Conservation (phyloP, 2,113 vertebrate genomes). For the Phycodurus eques region DNA sequence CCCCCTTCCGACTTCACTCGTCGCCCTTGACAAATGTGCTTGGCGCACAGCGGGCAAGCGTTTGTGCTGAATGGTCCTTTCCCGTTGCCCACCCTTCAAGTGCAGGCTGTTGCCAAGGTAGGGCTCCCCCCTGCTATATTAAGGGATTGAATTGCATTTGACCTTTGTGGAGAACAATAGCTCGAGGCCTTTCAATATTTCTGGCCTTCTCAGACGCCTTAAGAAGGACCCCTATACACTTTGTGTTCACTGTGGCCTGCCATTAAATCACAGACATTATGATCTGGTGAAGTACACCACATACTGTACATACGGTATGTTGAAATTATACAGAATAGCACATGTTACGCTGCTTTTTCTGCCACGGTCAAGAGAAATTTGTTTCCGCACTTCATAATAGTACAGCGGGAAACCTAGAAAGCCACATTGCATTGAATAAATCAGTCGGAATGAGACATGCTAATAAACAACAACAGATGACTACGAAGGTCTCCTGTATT, state of each 20-base stretch:
- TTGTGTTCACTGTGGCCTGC: constrained; percentile 60
- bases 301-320: not conserved
- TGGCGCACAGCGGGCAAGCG: constrained; percentile 57
- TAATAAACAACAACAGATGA: not conserved
- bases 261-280: constrained; percentile 48
- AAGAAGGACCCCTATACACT: constrained; percentile 55
- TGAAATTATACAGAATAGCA: not conserved
- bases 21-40: constrained; percentile 67
- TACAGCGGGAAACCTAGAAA: not conserved
- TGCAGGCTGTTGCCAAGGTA: constrained; percentile 50
- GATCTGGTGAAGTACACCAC: constrained; percentile 30
- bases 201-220: constrained; percentile 57
- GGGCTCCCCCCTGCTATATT: constrained; percentile 50
- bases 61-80: constrained; percentile 71
- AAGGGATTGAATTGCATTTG: constrained; percentile 75
- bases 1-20: constrained; percentile 48
- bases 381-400: not conserved
- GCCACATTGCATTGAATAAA: not conserved
- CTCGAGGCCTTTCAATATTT: constrained; percentile 71
- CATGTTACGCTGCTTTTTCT: not conserved
- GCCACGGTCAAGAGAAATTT: not conserved
- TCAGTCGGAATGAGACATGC: not conserved
- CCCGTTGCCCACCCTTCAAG: constrained; percentile 69
- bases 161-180: constrained; percentile 78
- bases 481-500: not conserved